Conservation (phyloP, 1,140 invertebrate species). For the Ruditapes philippinarum region DNA sequence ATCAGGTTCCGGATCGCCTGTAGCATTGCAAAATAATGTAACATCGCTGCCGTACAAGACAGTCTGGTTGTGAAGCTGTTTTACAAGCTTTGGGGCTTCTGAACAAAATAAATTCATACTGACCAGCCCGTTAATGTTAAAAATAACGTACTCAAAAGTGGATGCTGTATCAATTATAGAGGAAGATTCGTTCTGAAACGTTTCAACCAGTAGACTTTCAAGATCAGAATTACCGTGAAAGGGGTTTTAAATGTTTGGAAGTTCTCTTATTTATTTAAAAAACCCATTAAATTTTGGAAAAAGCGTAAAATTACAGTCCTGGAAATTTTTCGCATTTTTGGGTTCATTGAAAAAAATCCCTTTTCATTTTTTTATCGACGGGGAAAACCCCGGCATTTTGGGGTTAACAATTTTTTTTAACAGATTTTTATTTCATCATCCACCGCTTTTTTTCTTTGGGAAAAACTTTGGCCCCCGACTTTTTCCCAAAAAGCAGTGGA, state of each 20-base stretch:
- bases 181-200: slow-evolving; percentile 27
- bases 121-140: not conserved
- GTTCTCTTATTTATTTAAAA: slow-evolving; percentile 9
- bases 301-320: slow-evolving; percentile 12
- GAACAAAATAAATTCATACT: slow-evolving; percentile 34
- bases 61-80: not conserved
- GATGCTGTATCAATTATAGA: not conserved
- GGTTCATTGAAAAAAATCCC: slow-evolving; percentile 27
- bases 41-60: not conserved
- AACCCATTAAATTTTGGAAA: not conserved
- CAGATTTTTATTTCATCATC: not conserved
- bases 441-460: not conserved
- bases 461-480: not conserved
- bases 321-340: not conserved
- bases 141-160: not conserved
- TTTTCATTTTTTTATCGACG: slow-evolving; percentile 29
- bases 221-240: not conserved
- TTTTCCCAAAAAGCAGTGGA: slow-evolving; percentile 12
- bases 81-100: not conserved
- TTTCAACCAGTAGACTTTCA: not conserved
- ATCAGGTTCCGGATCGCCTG: not conserved
- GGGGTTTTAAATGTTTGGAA: slow-evolving; percentile 3
- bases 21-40: not conserved
- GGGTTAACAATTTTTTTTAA: no score
- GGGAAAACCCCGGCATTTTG: not conserved